phyloP scores from a whole-genome alignment of 2,797 vertebrate genomes.

The Onychomys arenicola region DNA sequence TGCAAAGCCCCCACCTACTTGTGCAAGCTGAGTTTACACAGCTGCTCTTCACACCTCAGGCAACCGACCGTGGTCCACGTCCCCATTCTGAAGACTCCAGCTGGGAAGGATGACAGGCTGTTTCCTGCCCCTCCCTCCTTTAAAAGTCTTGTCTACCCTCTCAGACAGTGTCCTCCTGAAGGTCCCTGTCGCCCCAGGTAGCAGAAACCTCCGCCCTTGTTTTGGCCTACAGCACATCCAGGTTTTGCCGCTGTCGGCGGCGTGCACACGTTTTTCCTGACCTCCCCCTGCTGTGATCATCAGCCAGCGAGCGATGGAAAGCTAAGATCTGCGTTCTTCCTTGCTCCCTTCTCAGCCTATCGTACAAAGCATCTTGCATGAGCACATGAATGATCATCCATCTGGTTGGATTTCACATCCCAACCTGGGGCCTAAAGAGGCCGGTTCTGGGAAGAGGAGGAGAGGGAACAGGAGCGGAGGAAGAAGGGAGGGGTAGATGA shows the following conservation, averaged over 20 bases:
- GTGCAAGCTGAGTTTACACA: constrained; percentile 44
- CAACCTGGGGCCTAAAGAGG: background rate
- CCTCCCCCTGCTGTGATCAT: background rate
- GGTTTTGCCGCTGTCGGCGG: background rate
- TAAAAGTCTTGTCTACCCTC: constrained; percentile 8
- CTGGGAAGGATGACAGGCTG: background rate
- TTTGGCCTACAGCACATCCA: background rate
- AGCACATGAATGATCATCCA: background rate
- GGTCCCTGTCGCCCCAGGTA: background rate
- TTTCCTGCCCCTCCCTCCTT: background rate
- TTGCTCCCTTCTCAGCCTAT: background rate
- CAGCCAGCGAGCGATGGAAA: constrained; percentile 13
- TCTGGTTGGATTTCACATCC: constrained; percentile 33
- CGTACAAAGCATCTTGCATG: too few species aligned
- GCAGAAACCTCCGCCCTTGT: background rate
- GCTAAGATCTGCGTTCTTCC: constrained; percentile 18
- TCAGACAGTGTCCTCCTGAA: background rate
- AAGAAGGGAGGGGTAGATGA: fast-evolving
- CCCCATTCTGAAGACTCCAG: background rate
- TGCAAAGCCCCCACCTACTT: background rate
- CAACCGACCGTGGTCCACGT: background rate
- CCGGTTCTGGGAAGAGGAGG: background rate
- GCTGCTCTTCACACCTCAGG: background rate
- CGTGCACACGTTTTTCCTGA: background rate
- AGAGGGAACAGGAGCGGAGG: background rate